Percentiles rank a stretch among this genome's conserved stretches.
Conservation (phyloP, 2,797 vertebrate species). For the Dipus sagitta region DNA sequence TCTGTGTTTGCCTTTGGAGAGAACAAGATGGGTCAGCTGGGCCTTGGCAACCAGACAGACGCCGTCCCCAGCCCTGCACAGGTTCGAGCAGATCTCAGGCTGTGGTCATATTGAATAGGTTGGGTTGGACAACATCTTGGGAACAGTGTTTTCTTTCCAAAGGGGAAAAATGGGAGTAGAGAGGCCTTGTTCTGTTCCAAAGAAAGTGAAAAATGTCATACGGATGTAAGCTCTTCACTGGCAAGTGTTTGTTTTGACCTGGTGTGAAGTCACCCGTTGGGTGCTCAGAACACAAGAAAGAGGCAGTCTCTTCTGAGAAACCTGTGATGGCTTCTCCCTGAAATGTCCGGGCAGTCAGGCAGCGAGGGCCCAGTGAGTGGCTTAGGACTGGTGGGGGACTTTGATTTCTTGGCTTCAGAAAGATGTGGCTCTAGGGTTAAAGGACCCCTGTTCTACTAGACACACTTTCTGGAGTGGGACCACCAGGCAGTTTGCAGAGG, state of each 20-base stretch:
- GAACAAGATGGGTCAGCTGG: slow-evolving; percentile 97
- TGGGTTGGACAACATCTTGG: too few species aligned
- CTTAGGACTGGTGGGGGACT: not conserved
- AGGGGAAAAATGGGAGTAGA: not conserved
- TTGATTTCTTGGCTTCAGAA: not conserved
- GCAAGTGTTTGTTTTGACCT: not conserved
- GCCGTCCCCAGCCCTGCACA: slow-evolving; percentile 94
- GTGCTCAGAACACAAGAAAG: not conserved
- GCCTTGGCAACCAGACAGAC: slow-evolving; percentile 96
- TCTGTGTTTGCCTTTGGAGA: slow-evolving; percentile 95
- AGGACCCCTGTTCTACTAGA: rapidly evolving
- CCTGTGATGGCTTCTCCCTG: not conserved
- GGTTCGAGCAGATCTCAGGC: slow-evolving; percentile 82
- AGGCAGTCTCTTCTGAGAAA: not conserved
- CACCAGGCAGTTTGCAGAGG: not conserved
- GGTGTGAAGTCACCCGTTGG: not conserved
- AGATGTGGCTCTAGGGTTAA: not conserved
- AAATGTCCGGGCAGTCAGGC: not conserved
- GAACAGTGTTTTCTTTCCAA: not conserved
- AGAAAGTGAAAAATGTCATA: not conserved
- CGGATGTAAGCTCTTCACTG: not conserved
- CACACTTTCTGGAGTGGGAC: rapidly evolving
- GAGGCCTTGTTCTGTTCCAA: not conserved
- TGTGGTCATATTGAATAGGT: not conserved
- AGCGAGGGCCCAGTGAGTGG: not conserved